These are phyloP conservation scores for Gymnarchus niloticus DNA, from an alignment of 2,113 vertebrate genomes.

Conservation along the genomic window DNA sequence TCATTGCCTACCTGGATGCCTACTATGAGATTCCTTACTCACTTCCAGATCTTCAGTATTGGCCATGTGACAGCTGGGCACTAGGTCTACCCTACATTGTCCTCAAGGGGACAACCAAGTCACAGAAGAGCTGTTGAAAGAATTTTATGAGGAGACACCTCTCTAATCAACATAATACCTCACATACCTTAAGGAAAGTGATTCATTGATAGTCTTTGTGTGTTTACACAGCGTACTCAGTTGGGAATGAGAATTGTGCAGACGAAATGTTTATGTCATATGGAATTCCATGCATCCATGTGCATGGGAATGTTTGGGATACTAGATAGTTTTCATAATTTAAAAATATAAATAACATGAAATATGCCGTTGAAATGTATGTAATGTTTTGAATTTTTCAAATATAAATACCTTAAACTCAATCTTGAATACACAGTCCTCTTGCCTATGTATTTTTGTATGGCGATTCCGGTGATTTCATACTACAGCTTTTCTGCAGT, in stretches of 20 bases:
- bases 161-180: background rate
- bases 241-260: background rate
- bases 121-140: conserved; percentile 63
- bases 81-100: conserved; percentile 76
- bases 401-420: background rate
- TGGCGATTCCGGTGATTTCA: no score
- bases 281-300: background rate
- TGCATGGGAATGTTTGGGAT: background rate
- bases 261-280: background rate
- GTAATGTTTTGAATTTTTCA: background rate
- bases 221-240: background rate
- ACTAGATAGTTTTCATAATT: background rate
- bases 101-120: conserved; percentile 45
- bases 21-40: conserved; percentile 68
- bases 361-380: background rate
- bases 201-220: background rate
- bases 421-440: no score
- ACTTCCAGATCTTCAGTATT: conserved; percentile 74
- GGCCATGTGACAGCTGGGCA: conserved; percentile 73
- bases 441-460: no score
- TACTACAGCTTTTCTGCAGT: no score
- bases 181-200: background rate
- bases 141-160: background rate
- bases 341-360: background rate
- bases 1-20: conserved; percentile 75